Evolutionary conservation across 1,140 invertebrate genomes (phyloP), one percentile per base, ranked within the genome.

Genomic region (Penaeus vannamei): DNA sequence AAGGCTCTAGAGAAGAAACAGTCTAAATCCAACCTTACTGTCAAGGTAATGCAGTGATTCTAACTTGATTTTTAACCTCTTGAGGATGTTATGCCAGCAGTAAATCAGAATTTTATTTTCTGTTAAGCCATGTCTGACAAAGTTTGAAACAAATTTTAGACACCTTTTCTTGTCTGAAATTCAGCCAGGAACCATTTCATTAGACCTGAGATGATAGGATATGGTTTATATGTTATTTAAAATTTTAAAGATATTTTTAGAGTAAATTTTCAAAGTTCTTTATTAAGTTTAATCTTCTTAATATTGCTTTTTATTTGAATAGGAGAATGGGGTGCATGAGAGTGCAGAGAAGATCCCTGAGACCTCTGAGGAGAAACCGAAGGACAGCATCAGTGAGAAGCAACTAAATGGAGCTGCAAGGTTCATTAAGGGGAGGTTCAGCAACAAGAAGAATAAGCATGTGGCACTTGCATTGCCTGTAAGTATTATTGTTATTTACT

Each of bases 11-110:
- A 89, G 60, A 59, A 53, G 53, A 66, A 53, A 10, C 22, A n/a
- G 14, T 59, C 81, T 12, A 59, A 88, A 72, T 17, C 80, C 62
- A 59, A 84, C 46, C 23, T 53, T 26, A n/a, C 81, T 53, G 60
- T 3, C 29, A 84, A 61, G 53, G 86, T 88, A 62, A 61, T 26
- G 17, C 20, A 22, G n/a, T 53, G 7, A n/a, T 23, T 5, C 12
- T 61, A 59, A 83, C 26, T 2, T 26, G 17, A 8, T 83, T 26
- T 83, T 83, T n/a, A n/a, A 61, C 10, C 2, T 32, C 8, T 53
- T 23, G 59, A n/a, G 7, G 19, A 2, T 29, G 20, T 79, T 79
- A 2, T 36, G 23, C 61, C 29, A 82, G 80, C 0, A 60, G 53
- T 46, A 61, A 12, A 59, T 60, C 26, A 59, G 12, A 14, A 82